phyloP scores from a whole-genome alignment of 2,113 vertebrate species.

The Gymnogyps californianus region DNA sequence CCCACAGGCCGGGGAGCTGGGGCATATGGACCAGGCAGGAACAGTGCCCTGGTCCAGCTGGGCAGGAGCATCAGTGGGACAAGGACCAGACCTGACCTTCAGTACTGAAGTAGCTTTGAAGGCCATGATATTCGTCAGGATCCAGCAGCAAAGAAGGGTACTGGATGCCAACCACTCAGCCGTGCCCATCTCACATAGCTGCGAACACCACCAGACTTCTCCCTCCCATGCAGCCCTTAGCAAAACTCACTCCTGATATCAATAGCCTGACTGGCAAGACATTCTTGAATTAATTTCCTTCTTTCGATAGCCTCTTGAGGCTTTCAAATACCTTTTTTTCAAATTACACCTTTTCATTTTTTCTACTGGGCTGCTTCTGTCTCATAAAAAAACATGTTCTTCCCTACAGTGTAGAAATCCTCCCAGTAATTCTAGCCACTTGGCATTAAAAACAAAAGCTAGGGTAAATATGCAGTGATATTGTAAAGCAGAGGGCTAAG shows the following conservation, averaged over 20 bases:
- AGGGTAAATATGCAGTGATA: neutral
- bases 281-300: neutral
- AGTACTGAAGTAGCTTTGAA: neutral
- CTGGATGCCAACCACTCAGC: neutral
- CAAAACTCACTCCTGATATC: neutral
- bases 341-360: neutral
- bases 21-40: neutral
- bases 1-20: neutral
- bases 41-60: neutral
- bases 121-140: neutral
- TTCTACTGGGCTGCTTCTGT: neutral
- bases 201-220: neutral
- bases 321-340: neutral
- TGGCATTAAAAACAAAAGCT: conserved; percentile 12
- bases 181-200: neutral
- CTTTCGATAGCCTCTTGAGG: neutral
- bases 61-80: neutral
- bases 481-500: neutral
- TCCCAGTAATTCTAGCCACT: neutral
- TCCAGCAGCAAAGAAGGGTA: neutral
- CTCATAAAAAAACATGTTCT: neutral
- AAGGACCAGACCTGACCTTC: neutral
- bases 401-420: neutral
- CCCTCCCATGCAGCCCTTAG: neutral
- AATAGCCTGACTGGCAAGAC: neutral